These are phyloP conservation scores for Rhabdornis inornatus DNA, from an alignment of 2,113 vertebrate genomes.

Conservation along the genomic window DNA sequence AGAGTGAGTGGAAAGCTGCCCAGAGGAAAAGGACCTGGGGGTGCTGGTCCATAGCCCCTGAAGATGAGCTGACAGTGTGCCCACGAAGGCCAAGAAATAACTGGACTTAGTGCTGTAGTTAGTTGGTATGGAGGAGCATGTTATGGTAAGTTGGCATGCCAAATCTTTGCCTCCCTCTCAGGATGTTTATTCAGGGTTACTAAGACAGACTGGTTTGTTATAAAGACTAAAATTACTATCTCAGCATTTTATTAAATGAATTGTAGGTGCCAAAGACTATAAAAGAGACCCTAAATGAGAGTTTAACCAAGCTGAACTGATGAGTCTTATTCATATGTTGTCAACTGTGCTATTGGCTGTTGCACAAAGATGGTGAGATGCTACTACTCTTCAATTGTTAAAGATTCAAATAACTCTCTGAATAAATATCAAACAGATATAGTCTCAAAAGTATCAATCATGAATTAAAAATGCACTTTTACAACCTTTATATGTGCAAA, in stretches of 20 bases:
- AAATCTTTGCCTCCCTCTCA: not conserved
- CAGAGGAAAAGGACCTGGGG: not conserved
- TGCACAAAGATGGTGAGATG: not conserved
- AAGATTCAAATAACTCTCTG: not conserved
- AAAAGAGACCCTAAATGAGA: not conserved
- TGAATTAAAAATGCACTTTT: not conserved
- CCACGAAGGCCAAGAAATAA: no score
- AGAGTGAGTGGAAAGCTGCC: not conserved
- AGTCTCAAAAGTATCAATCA: not conserved
- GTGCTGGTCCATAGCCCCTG: not conserved
- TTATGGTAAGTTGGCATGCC: no score
- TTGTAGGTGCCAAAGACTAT: not conserved
- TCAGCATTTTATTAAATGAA: not conserved
- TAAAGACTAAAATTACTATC: not conserved
- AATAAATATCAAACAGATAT: not conserved
- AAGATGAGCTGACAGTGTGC: not conserved
- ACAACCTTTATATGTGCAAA: not conserved
- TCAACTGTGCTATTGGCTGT: not conserved
- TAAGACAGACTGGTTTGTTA: not conserved
- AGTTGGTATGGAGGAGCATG: accelerated
- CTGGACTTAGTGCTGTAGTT: no score
- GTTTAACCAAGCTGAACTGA: not conserved
- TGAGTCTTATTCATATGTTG: not conserved
- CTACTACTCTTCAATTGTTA: not conserved
- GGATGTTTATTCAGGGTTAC: not conserved